phyloP scores from a whole-genome alignment of 2,113 vertebrate species.

The Colius striatus region DNA sequence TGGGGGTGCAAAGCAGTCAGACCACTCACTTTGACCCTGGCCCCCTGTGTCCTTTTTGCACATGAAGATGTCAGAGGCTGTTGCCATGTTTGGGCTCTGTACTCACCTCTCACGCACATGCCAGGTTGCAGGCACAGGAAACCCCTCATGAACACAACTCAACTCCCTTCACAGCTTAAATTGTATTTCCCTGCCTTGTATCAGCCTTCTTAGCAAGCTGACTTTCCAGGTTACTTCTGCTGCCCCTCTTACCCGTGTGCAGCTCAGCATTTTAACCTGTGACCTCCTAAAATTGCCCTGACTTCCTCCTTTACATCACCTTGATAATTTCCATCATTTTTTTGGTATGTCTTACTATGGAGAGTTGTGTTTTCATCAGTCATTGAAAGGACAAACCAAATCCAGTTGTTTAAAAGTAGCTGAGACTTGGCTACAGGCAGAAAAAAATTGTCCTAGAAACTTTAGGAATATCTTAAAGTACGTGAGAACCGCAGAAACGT shows the following conservation, averaged over 20 bases:
- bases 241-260: neutral
- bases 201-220: neutral
- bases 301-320: neutral
- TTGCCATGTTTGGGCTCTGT: rapidly evolving
- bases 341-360: neutral
- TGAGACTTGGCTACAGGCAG: neutral
- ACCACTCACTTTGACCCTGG: neutral
- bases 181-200: neutral
- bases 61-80: neutral
- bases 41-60: neutral
- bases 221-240: neutral
- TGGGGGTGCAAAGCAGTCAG: neutral
- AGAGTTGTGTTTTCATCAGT: neutral
- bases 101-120: neutral
- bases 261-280: neutral
- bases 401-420: neutral
- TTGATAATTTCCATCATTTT: neutral
- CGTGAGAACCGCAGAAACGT: neutral
- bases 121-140: neutral
- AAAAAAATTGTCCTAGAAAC: neutral
- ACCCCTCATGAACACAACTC: neutral
- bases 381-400: neutral
- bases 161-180: neutral
- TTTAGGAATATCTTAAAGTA: neutral
- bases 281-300: neutral